Conservation (phyloP, 2,113 vertebrate genomes). For the Ahaetulla prasina region DNA sequence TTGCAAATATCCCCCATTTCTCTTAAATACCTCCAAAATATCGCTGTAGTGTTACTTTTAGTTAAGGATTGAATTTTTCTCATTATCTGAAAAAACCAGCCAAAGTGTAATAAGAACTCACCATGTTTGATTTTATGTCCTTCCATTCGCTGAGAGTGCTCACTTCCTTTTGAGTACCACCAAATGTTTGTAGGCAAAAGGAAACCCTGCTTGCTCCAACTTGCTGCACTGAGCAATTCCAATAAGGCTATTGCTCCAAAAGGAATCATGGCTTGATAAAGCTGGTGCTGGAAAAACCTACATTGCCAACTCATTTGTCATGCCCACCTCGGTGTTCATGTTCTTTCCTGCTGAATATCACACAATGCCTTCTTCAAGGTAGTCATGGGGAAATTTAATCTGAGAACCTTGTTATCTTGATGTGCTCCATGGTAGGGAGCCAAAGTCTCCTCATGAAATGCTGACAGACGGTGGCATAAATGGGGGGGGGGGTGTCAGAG, state of each 20-base stretch:
- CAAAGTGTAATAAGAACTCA: neutral
- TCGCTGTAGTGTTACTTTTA: slow-evolving; percentile 2
- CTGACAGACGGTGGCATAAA: slow-evolving; percentile 56
- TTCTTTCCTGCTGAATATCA: slow-evolving; percentile 36
- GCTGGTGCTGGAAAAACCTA: slow-evolving; percentile 27
- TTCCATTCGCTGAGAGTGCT: slow-evolving; percentile 15
- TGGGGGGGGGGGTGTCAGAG: slow-evolving; percentile 9
- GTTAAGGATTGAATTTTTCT: neutral
- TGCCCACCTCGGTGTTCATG: slow-evolving; percentile 26
- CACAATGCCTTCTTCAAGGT: neutral
- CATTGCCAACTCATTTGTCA: neutral
- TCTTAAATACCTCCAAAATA: slow-evolving; percentile 31
- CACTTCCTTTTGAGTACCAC: neutral
- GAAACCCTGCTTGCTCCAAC: slow-evolving; percentile 21
- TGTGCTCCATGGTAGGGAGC: slow-evolving; percentile 43
- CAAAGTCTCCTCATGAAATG: slow-evolving; percentile 49
- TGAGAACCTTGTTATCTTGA: slow-evolving; percentile 50
- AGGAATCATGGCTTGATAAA: slow-evolving; percentile 29
- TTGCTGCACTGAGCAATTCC: neutral
- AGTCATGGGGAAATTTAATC: slow-evolving; percentile 32
- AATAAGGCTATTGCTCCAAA: slow-evolving; percentile 29
- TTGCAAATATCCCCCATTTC: neutral
- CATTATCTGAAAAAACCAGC: slow-evolving; percentile 9
- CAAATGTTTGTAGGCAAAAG: slow-evolving; percentile 20
- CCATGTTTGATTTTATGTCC: neutral